phyloP scores from a whole-genome alignment of 2,113 vertebrate species.

The Coreoperca whiteheadi region DNA sequence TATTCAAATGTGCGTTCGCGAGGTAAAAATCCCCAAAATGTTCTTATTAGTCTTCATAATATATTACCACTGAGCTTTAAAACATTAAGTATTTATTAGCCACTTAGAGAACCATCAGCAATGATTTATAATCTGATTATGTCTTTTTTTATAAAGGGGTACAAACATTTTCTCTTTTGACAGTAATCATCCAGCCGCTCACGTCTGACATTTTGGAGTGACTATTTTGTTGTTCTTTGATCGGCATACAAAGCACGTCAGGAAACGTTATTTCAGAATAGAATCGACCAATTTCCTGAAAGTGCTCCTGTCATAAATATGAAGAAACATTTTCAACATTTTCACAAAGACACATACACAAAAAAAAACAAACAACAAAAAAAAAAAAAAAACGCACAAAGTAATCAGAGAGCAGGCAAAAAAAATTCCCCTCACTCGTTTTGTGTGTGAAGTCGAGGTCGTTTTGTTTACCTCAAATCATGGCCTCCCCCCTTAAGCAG shows the following conservation, averaged over 20 bases:
- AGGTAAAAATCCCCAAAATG: neutral
- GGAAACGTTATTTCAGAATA: slow-evolving; percentile 6
- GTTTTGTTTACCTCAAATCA: slow-evolving; percentile 43
- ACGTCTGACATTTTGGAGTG: neutral
- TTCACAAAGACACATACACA: neutral
- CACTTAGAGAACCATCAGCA: neutral
- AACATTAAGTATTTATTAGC: neutral
- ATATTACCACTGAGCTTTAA: neutral
- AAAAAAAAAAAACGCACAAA: too few species aligned
- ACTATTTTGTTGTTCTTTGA: neutral
- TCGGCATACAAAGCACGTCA: fast-evolving
- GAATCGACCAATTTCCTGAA: slow-evolving; percentile 3
- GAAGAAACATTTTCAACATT: neutral
- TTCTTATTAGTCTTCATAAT: neutral
- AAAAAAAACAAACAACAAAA: too few species aligned
- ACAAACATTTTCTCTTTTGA: neutral
- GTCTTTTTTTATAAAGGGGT: neutral
- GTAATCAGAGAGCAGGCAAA: neutral
- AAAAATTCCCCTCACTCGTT: neutral
- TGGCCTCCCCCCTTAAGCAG: slow-evolving; percentile 11
- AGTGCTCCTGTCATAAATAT: neutral
- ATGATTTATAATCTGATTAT: neutral
- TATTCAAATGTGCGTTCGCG: neutral
- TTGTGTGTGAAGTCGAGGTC: neutral
- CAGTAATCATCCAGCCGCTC: neutral